These are phyloP conservation scores for Camelus bactrianus DNA, from an alignment of 2,113 vertebrate genomes.

Conservation along the genomic window DNA sequence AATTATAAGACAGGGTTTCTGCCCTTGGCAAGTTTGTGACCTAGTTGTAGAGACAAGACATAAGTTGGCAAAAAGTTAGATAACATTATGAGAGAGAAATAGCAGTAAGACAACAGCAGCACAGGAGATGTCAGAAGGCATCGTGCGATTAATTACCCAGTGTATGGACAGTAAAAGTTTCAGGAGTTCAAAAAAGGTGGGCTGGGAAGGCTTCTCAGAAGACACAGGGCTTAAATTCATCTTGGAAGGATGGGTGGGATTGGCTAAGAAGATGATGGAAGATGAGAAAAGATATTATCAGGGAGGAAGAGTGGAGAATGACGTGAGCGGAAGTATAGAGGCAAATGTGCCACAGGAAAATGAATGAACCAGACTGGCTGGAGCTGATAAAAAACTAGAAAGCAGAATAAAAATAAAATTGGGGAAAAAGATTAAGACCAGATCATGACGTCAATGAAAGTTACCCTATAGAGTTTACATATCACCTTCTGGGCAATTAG, in stretches of 20 bases:
- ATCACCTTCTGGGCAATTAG: not conserved
- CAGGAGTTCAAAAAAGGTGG: slow-evolving; percentile 3
- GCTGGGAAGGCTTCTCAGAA: not conserved
- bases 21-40: slow-evolving; percentile 53
- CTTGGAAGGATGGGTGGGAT: not conserved
- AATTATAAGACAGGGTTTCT: slow-evolving; percentile 47
- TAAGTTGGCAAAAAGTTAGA: slow-evolving; percentile 64
- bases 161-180: not conserved
- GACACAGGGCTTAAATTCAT: not conserved
- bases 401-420: not conserved
- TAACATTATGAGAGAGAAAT: slow-evolving; percentile 55
- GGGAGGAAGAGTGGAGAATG: not conserved
- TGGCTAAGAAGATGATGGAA: slow-evolving; percentile 9
- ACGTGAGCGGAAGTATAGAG: not conserved
- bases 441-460: not conserved
- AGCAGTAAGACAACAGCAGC: not conserved
- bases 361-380: not conserved
- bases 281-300: not conserved
- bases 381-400: not conserved
- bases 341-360: not conserved
- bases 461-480: not conserved
- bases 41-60: slow-evolving; percentile 43
- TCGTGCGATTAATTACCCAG: slow-evolving; percentile 17
- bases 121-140: not conserved
- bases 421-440: not conserved